Base-by-base conservation (phyloP, 2,113 vertebrate genomes). In the Megaceryle maxima region DNA sequence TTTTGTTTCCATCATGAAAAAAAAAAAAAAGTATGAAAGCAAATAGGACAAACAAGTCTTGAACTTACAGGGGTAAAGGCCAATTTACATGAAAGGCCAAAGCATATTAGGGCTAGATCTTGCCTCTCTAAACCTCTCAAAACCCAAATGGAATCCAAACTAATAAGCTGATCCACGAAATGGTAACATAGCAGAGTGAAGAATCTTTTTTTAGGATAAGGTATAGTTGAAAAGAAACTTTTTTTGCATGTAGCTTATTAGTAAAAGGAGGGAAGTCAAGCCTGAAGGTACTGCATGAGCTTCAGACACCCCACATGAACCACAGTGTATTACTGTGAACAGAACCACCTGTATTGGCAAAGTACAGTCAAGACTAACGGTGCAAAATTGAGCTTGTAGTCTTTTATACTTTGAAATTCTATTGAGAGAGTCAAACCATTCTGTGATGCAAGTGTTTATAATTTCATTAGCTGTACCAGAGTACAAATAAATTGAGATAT, bases 401-500 rank as follows among this genome's bases (percentile, higher is more conserved):
- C 55, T 81, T 46, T 83, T 35, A 50, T 31, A 43, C 12, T 37
- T 77, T 29, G 50, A 87, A 81, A 78, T 82, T 31, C 20, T 87
- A 89, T 7, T 63, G 62, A 88, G 29, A 39, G 33, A 81, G 7
- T 59, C 50, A 86, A 72, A 37, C 55, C 60, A 70, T 87, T 44
- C 41, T 55, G 25, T 63, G 74, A 84, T 67, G 8, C 39, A 86
- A 83, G 51, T 16, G 29, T 68, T 92, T 68, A 48, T 46, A 29
- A 76, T 68, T 88, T 82, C 66, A 91, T 89, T 63, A 96, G 83
- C 66, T 64, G 35, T 66, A 33, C 48, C 64, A 68, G 44, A 79
- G 85, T 24, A 94, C 57, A 94, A 91, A 87, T 48, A 90, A 79
- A 87, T 67, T 29, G 43, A 87, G 24, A 87, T 81, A 91, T 37